A percentile compares a stretch with the other conserved stretches of the same genome.
Conservation (phyloP, 2,113 vertebrate genomes). For the Colaptes auratus region DNA sequence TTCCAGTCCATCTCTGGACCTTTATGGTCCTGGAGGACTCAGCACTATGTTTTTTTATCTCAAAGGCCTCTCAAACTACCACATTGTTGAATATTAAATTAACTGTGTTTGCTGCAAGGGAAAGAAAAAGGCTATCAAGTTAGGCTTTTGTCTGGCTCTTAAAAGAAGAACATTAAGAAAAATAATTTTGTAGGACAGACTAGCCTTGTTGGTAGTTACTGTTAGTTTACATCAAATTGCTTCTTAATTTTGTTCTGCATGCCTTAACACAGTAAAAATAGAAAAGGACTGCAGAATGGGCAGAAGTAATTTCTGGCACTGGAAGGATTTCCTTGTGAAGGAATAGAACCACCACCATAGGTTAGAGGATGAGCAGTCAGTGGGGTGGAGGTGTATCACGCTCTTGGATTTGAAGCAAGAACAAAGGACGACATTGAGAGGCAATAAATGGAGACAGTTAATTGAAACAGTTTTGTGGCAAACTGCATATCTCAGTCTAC, state of each 20-base stretch:
- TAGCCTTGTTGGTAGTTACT: background rate
- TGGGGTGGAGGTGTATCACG: background rate
- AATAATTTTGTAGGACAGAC: background rate
- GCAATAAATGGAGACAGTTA: background rate
- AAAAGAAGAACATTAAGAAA: background rate
- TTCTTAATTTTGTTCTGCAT: background rate
- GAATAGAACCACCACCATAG: background rate
- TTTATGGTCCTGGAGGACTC: too few species aligned
- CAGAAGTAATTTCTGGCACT: background rate
- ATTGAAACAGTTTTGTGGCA: background rate
- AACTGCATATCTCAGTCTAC: background rate
- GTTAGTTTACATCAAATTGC: background rate
- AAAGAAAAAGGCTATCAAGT: background rate
- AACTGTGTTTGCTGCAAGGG: background rate
- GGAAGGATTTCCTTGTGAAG: background rate
- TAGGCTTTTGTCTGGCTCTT: background rate
- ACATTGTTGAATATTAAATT: slow-evolving; percentile 9
- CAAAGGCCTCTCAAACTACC: too few species aligned
- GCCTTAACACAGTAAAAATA: background rate
- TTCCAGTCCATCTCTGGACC: too few species aligned
- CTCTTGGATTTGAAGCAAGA: background rate
- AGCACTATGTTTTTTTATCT: too few species aligned
- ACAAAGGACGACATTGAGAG: background rate
- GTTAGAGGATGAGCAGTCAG: background rate
- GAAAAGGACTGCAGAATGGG: background rate